Conservation (phyloP, 2,113 vertebrate genomes). For the Brachyhypopomus gauderio region DNA sequence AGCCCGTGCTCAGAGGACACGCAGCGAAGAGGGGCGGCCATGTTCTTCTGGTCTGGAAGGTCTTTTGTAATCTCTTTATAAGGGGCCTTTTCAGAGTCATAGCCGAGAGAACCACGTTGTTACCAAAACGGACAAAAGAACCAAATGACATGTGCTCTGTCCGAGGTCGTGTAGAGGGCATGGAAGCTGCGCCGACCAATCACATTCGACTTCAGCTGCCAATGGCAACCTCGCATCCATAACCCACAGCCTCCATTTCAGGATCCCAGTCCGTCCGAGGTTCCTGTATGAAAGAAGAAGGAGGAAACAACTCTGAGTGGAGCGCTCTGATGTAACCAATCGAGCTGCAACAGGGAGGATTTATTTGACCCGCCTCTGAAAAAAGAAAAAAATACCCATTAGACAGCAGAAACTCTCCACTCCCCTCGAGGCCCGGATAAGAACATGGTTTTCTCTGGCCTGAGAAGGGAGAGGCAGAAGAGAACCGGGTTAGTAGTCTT, state of each 20-base stretch:
- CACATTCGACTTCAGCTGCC: background rate
- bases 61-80: background rate
- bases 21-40: too few species aligned
- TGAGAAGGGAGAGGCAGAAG: conserved; percentile 43
- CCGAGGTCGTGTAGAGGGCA: background rate
- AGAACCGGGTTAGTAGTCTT: conserved; percentile 56
- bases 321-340: conserved; percentile 2
- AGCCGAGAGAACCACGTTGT: background rate
- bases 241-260: conserved; percentile 11
- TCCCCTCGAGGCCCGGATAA: background rate
- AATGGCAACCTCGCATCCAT: background rate
- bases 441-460: conserved; percentile 39
- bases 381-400: conserved; percentile 14
- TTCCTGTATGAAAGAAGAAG: conserved; percentile 4
- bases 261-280: background rate
- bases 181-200: background rate
- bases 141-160: background rate
- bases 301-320: background rate
- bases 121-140: too few species aligned
- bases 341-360: background rate
- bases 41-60: background rate
- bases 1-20: background rate
- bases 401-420: background rate
- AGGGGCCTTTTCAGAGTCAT: too few species aligned
- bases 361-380: conserved; percentile 18